Base-by-base conservation (phyloP, 1,140 invertebrate genomes). In the Yoshiicerus persimilis region DNA sequence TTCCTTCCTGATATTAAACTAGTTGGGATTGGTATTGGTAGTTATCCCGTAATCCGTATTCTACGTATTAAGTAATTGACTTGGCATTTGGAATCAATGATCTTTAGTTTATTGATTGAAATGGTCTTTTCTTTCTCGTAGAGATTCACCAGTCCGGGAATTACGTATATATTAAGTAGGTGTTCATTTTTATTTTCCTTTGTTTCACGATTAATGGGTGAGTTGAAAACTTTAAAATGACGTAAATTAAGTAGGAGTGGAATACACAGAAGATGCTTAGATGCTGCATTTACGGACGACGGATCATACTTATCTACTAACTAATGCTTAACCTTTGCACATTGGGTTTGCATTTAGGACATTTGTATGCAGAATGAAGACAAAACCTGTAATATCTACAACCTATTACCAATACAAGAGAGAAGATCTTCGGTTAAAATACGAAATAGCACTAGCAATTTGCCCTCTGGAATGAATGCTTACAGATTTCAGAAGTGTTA, bases 401-500 rank as follows among this genome's bases (percentile, higher is more conserved):
- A 20, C 13, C n/a, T n/a, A n/a, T n/a, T n/a, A 56, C 13, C 16
- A 20, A 56, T n/a, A 47, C 16, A 56, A 56, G n/a, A 56, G 16
- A 56, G 4, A 47, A 47, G n/a, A n/a, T n/a, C 41, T 47, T 20
- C 13, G 47, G 47, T 56, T n/a, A n/a, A n/a, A n/a, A n/a, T n/a
- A n/a, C 20, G 66, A 70, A 70, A 27, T 70, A 34, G 38, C 75
- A 80, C 38, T 32, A 80, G 75, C 30, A 80, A 80, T 80, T 80
- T 80, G 75, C 30, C 75, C 75, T 80, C 32, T 80, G 75, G 66
- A 80, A 34, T 80, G 75, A 16, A 80, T 36, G 75, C 34, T 80
- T 32, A 34, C 20, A 80, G 75, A 80, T 80, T 80, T 80, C 36
- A 80, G 75, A 80, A 36, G 75, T 80, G 75, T 80, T 80, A 80